These are phyloP conservation scores for Galeopsomyia nigrocyanea DNA, from an alignment of 2,888 invertebrate genomes.

Conservation along the genomic window DNA sequence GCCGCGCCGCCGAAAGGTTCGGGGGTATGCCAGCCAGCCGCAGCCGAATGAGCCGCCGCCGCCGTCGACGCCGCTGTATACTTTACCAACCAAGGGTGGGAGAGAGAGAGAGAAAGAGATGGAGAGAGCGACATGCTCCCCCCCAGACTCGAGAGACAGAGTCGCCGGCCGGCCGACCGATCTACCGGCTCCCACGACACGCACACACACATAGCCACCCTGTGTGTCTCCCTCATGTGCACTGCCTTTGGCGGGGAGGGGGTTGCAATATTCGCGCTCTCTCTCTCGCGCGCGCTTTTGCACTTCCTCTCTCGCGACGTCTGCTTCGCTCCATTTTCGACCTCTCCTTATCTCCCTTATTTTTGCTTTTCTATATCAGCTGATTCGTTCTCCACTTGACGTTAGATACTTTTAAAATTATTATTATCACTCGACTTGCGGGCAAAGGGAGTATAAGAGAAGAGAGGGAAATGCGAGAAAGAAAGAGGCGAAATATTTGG, in stretches of 20 bases:
- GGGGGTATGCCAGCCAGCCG: not conserved
- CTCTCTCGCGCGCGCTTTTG: conserved; percentile 13
- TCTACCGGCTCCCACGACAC: conserved; percentile 37
- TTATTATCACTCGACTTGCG: too few relatives aligned
- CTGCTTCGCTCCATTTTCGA: not conserved
- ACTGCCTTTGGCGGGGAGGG: conserved; percentile 7
- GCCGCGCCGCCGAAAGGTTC: not conserved
- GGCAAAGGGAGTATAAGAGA: too few relatives aligned
- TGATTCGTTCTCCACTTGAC: too few relatives aligned
- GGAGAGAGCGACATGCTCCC: too few relatives aligned
- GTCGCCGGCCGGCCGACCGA: not conserved
- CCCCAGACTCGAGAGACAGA: too few relatives aligned
- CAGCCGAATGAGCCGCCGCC: conserved; percentile 6
- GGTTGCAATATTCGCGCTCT: conserved; percentile 25
- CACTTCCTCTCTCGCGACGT: conserved; percentile 3
- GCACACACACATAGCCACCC: conserved; percentile 1
- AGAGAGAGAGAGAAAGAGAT: not conserved
- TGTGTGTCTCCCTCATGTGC: not conserved
- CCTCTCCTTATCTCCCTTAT: not conserved
- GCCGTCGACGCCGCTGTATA: conserved; percentile 1
- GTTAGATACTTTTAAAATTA: too few relatives aligned
- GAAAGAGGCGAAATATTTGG: conserved; percentile 27
- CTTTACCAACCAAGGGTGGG: not conserved
- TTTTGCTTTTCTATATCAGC: too few relatives aligned
- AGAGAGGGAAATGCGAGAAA: not conserved